These are phyloP conservation scores for Keiferia lycopersicella DNA, from an alignment of 2,888 invertebrate genomes.

Conservation along the genomic window DNA sequence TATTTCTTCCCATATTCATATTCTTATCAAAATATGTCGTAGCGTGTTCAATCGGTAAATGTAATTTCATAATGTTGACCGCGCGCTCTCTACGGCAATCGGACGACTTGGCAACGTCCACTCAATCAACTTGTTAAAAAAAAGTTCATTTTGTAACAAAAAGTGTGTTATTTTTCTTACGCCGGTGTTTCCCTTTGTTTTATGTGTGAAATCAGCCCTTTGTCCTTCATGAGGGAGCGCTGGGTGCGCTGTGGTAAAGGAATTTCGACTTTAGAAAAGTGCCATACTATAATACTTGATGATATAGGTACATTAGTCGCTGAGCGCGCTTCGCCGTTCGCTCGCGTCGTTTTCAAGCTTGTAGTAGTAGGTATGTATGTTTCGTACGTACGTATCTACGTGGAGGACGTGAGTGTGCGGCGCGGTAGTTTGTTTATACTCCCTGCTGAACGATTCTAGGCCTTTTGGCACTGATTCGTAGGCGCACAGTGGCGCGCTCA, in stretches of 20 bases:
- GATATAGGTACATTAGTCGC: slow-evolving; percentile 72
- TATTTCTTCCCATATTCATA: slow-evolving; percentile 36
- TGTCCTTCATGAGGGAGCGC: slow-evolving; percentile 74
- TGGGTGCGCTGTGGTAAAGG: slow-evolving; percentile 70
- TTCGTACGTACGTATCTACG: slow-evolving; percentile 54
- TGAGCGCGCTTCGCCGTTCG: slow-evolving; percentile 63
- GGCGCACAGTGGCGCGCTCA: slow-evolving; percentile 71
- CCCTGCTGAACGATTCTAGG: slow-evolving; percentile 60
- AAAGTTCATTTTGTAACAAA: slow-evolving; percentile 56
- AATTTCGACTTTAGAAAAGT: slow-evolving; percentile 80
- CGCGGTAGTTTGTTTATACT: slow-evolving; percentile 83
- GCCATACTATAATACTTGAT: slow-evolving; percentile 73
- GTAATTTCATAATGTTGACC: slow-evolving; percentile 65
- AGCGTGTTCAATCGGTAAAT: slow-evolving; percentile 55
- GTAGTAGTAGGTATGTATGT: slow-evolving; percentile 56
- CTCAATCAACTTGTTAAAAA: slow-evolving; percentile 52
- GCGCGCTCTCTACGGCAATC: slow-evolving; percentile 55
- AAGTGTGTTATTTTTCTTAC: slow-evolving; percentile 56
- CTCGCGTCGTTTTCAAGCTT: slow-evolving; percentile 71
- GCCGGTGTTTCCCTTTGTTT: slow-evolving; percentile 78
- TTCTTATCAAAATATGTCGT: slow-evolving; percentile 48
- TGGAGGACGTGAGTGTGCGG: slow-evolving; percentile 67
- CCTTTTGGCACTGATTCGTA: slow-evolving; percentile 60
- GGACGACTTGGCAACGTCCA: slow-evolving; percentile 68
- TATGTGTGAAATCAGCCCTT: slow-evolving; percentile 74